These are phyloP conservation scores for Stratiolaelaps scimitus DNA, from an alignment of 1,140 invertebrate genomes.

Conservation along the genomic window DNA sequence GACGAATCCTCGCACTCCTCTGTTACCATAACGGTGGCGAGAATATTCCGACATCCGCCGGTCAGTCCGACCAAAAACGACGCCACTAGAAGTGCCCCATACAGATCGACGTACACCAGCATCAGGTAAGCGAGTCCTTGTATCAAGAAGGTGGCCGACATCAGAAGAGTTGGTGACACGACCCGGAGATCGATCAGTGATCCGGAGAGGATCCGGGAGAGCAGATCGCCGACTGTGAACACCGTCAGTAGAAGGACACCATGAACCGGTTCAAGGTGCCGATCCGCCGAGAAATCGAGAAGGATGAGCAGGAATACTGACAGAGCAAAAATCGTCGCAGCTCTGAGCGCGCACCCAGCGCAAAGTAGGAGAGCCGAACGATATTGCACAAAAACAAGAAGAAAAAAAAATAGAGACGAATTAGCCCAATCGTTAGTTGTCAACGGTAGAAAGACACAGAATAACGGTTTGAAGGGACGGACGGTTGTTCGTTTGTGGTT, in stretches of 20 bases:
- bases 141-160: conserved; percentile 10
- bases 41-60: conserved; percentile 15
- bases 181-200: neutral
- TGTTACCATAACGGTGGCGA: conserved; percentile 13
- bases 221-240: conserved; percentile 1
- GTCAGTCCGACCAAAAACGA: conserved; percentile 10
- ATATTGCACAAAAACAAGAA: too few relatives aligned
- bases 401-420: too few relatives aligned
- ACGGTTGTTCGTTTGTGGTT: too few relatives aligned
- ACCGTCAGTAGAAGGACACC: conserved; percentile 18
- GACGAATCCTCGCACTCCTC: neutral
- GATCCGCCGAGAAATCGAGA: neutral
- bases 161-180: neutral
- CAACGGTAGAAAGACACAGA: too few relatives aligned
- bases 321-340: conserved; percentile 2
- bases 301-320: conserved; percentile 1
- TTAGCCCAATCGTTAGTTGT: too few relatives aligned
- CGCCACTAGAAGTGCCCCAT: neutral
- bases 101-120: conserved; percentile 1
- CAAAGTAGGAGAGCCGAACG: too few relatives aligned
- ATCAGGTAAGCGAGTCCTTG: conserved; percentile 3
- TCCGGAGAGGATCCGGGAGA: conserved; percentile 11
- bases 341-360: too few relatives aligned
- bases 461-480: too few relatives aligned
- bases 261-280: conserved; percentile 19